Conservation (phyloP, 2,113 vertebrate genomes). For the Microcebus tavaratra region DNA sequence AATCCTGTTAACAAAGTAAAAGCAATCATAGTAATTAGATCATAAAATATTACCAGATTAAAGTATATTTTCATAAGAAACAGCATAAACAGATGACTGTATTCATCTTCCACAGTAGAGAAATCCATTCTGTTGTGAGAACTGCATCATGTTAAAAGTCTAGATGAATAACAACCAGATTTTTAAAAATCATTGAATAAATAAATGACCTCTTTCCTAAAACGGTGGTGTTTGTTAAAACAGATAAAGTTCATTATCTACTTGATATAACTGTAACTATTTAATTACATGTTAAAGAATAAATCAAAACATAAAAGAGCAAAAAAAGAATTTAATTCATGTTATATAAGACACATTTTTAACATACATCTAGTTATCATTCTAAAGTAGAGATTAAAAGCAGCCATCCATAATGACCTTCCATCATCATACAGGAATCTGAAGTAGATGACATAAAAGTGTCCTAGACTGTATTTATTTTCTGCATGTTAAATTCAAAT, state of each 20-base stretch:
- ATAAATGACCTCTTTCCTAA: neutral
- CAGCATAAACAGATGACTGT: slow-evolving; percentile 49
- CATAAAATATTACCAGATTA: slow-evolving; percentile 62
- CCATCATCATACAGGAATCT: neutral
- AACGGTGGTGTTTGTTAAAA: neutral
- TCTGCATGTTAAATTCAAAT: neutral
- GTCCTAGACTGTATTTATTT: neutral
- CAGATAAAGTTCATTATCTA: neutral
- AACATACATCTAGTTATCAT: neutral
- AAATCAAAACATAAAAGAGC: neutral
- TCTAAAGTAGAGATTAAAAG: neutral
- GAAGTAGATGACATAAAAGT: neutral
- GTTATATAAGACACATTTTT: neutral
- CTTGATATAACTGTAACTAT: neutral
- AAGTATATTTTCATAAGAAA: slow-evolving; percentile 65
- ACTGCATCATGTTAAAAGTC: slow-evolving; percentile 72
- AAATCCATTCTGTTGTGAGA: slow-evolving; percentile 69
- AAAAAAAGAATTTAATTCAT: neutral
- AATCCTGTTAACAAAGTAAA: slow-evolving; percentile 48
- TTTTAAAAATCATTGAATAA: neutral
- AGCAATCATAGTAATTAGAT: slow-evolving; percentile 35
- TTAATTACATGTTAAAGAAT: neutral
- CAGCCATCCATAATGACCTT: neutral
- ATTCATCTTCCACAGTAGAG: slow-evolving; percentile 63
- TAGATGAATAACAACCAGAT: slow-evolving; percentile 63